These are phyloP conservation scores for Lordiphosa clarofinis DNA, from an alignment of 1,140 invertebrate species.

Conservation along the genomic window DNA sequence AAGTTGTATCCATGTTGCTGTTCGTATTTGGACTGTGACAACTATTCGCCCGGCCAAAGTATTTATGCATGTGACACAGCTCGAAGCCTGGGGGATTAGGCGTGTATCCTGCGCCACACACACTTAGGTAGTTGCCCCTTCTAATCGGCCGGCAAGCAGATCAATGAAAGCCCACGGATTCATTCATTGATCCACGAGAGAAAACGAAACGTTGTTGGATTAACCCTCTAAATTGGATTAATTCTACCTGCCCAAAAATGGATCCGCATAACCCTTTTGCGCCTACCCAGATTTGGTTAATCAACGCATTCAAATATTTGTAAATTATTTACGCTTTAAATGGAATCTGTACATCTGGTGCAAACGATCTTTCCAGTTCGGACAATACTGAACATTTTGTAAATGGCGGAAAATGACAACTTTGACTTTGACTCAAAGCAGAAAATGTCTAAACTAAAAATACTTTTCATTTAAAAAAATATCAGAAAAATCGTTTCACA, in stretches of 20 bases:
- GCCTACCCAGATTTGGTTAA: conserved; percentile 20
- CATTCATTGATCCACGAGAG: conserved; percentile 54
- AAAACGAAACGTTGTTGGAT: conserved; percentile 35
- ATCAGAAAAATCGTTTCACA: no score
- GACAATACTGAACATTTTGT: background rate
- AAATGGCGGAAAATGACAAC: no score
- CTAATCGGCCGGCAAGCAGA: conserved; percentile 24
- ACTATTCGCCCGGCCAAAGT: background rate
- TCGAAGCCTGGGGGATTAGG: conserved; percentile 20
- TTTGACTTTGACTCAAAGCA: no score
- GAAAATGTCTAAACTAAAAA: no score
- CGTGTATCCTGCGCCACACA: conserved; percentile 24
- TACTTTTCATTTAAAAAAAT: no score
- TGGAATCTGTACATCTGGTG: no score
- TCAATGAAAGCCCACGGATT: conserved; percentile 67
- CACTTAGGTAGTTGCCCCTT: conserved; percentile 12
- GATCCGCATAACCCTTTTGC: background rate
- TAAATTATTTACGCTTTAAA: conserved; percentile 25
- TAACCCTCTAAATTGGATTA: conserved; percentile 53
- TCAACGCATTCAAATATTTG: conserved; percentile 26
- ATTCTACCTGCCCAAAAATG: conserved; percentile 28
- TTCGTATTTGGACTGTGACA: conserved; percentile 23
- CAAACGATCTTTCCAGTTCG: background rate
- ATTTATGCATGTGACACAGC: conserved; percentile 23
- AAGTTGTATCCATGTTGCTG: conserved; percentile 28